Base-by-base conservation (phyloP, 2,888 invertebrate genomes). In the Andrena chrysosceles region DNA sequence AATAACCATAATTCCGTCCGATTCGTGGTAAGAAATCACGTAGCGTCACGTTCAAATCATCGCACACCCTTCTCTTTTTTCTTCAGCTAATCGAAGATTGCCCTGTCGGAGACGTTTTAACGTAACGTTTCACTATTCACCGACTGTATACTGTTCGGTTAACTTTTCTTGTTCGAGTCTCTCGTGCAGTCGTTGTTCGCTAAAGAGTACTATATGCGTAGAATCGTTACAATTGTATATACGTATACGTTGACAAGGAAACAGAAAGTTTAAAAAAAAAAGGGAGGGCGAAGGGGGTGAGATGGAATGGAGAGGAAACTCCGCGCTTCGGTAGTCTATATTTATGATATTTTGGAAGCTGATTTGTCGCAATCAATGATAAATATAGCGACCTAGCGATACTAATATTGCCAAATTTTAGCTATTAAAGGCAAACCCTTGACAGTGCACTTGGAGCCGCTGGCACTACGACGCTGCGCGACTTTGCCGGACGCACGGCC, bases 401-500 rank as follows among this genome's bases (percentile, higher is more conserved):
- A 92, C 91, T 93, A 93, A 93, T 91, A 76, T 86, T 89, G 86
- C 83, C 87, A 90, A 90, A 86, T 93, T 93, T 92, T 91, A 93
- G 93, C 91, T 85, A 89, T 90, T 89, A 93, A 91, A 89, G 90
- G 89, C 85, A 92, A 93, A 91, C 89, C 91, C 80, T 89, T 90
- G 88, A 90, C 90, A 89, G 90, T 91, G 79, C 90, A 90, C 69
- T 56, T 85, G 87, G 91, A 90, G 82, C 85, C 89, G 74, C 90
- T 92, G 59, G 88, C 89, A 70, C 89, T 94, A 66, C 91, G 94
- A 35, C 93, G 94, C 64, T 94, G 94, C 86, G 93, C 93, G 16
- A 94, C 94, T n/a, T 90, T 94, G 81, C 94, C 94, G 26, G 94
- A 94, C 77, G 93, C 94, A 54, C 89, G 93, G 72, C 92, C 93